These are phyloP conservation scores for Champsocephalus gunnari DNA, from an alignment of 2,797 vertebrate genomes.

Conservation along the genomic window DNA sequence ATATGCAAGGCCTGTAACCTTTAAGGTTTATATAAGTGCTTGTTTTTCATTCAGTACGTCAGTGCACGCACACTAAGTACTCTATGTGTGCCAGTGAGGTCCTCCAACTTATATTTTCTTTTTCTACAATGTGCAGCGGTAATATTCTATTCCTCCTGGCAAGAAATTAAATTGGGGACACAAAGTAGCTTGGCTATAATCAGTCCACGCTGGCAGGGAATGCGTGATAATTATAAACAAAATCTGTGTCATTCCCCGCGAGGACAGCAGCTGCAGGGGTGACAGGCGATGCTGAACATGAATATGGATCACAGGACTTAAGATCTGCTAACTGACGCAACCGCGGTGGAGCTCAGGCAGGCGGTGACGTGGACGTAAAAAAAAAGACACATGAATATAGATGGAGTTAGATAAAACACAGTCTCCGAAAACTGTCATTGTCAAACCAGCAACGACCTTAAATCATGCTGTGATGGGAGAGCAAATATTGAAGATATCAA, in stretches of 20 bases:
- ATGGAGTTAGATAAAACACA: constrained; percentile 25
- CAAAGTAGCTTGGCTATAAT: constrained; percentile 71
- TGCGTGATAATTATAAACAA: constrained; percentile 78
- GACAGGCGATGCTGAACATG: constrained; percentile 71
- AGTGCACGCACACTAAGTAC: constrained; percentile 30
- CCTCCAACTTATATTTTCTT: constrained; percentile 45
- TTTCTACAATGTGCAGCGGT: constrained; percentile 20
- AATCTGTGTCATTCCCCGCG: constrained; percentile 75
- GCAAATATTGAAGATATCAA: constrained; percentile 25
- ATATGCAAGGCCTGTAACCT: constrained; percentile 54
- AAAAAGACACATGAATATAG: constrained; percentile 23
- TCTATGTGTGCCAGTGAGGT: constrained; percentile 17
- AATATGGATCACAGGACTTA: constrained; percentile 77
- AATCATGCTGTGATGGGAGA: constrained; percentile 20
- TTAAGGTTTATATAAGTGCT: constrained; percentile 48
- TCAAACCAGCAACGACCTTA: constrained; percentile 29
- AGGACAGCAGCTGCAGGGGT: constrained; percentile 72
- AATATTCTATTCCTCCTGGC: constrained; percentile 64
- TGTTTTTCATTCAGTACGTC: constrained; percentile 47
- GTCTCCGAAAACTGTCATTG: constrained; percentile 5
- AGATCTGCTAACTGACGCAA: constrained; percentile 66
- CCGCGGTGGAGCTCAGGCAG: constrained; percentile 39
- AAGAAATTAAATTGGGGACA: constrained; percentile 68
- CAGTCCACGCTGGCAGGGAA: constrained; percentile 72
- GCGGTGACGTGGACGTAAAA: constrained; percentile 15